Conservation (phyloP, 2,113 vertebrate species). For the Urocolius indicus region DNA sequence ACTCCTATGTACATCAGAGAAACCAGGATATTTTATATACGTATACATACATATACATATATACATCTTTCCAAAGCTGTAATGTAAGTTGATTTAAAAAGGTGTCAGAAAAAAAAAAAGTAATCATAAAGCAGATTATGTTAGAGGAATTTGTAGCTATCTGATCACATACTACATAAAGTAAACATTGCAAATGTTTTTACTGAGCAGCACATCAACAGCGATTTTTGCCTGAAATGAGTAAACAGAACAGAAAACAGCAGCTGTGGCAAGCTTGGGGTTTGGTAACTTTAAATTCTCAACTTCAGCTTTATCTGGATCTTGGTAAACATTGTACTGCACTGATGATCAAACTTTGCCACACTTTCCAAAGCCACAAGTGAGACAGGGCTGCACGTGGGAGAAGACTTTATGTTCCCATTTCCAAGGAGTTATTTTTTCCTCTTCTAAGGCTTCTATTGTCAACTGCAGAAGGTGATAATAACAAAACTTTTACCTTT, state of each 20-base stretch:
- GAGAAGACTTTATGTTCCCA: neutral
- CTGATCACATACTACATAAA: neutral
- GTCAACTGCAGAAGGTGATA: neutral
- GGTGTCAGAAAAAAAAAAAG: neutral
- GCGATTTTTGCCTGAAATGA: neutral
- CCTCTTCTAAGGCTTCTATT: neutral
- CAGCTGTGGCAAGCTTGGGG: neutral
- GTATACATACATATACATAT: too few species aligned
- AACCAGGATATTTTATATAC: neutral
- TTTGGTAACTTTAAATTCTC: neutral
- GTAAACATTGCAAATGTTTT: slow-evolving; percentile 26
- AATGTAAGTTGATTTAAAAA: neutral
- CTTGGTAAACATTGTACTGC: neutral
- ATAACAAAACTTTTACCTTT: neutral
- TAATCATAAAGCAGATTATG: neutral
- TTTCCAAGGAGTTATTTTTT: neutral
- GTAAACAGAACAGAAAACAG: neutral
- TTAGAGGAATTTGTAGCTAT: neutral
- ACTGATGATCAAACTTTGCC: neutral
- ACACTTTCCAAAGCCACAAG: neutral
- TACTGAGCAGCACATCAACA: neutral
- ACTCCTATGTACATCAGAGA: neutral
- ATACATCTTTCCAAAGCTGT: neutral
- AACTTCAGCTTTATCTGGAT: neutral
- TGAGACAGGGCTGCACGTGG: neutral